Percentiles rank a stretch among this genome's conserved stretches.
Evolutionary conservation across 92 coral and sea anemone genomes (phyloP).

Genomic region (Blastomussa wellsi): DNA sequence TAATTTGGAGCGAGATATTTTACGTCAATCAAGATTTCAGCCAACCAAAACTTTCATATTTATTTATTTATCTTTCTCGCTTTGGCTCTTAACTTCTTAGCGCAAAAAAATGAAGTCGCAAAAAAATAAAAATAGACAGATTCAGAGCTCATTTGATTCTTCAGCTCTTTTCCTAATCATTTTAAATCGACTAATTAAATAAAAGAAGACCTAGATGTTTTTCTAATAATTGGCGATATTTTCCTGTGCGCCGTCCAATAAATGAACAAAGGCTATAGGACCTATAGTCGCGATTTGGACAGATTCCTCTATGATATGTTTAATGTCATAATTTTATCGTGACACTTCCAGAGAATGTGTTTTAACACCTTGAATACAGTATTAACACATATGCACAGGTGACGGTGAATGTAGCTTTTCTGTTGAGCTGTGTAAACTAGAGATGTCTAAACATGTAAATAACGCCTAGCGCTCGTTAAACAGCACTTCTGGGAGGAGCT

Average conservation of each 20-base stretch:
- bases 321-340: conserved; percentile 14
- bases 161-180: conserved; percentile 8
- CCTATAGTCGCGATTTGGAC: background rate
- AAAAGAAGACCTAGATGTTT: conserved; percentile 17
- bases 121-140: background rate
- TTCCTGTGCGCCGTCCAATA: conserved; percentile 25
- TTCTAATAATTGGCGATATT: conserved; percentile 34
- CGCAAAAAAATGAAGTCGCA: background rate
- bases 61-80: background rate
- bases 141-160: background rate
- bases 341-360: conserved; percentile 19
- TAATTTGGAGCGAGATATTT: background rate
- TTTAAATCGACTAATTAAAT: conserved; percentile 34
- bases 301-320: conserved; percentile 10
- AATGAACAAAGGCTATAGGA: conserved; percentile 53
- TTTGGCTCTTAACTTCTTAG: background rate
- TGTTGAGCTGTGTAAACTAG: conserved; percentile 24
- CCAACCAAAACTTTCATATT: background rate
- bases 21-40: background rate
- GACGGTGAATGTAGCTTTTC: conserved; percentile 10
- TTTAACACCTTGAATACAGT: conserved; percentile 36
- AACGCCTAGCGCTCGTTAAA: conserved; percentile 14
- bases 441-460: conserved; percentile 24
- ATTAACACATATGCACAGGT: conserved; percentile 35
- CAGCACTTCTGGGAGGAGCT: background rate